Base-by-base conservation (phyloP, 2,888 invertebrate species). In the Marasmarcha lunaedactyla region DNA sequence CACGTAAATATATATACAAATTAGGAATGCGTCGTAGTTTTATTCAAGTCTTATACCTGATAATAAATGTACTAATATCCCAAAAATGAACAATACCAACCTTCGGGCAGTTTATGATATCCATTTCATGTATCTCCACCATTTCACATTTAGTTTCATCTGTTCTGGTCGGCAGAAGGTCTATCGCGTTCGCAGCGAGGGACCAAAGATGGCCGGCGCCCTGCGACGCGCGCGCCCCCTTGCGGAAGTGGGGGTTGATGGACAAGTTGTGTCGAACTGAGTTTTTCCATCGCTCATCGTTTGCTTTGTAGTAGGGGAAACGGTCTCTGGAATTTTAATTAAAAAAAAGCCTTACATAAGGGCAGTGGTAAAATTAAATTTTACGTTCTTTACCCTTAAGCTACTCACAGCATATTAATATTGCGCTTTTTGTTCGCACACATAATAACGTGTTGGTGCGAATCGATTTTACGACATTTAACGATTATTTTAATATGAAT, bases 281-380 rank as follows among this genome's bases (percentile, higher is more conserved):
- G 63, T 95, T 95, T 74, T 95, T 95, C 95, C 95, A 95, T 55
- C 94, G 88, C 63, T 95, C 95, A 54, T 95, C 95, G 59, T 93
- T 92, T 33, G 92, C 91, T 64, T 93, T 93, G 83, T 93, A 95
- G 67, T 89, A 95, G 0, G 94, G 93, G 71, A 93, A 95, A 44
- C 91, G 92, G 59, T 93, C 93, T 2, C 95, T 95, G 77, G 52
- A 84, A 65, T 2, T 27, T 12, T 36, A 14, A 30, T 10, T 10
- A 41, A 20, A 36, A 40, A 14, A n/a, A 35, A n/a, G n/a, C n/a
- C n/a, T 35, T 11, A 6, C 15, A 34, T 30, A 15, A 39, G n/a
- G n/a, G n/a, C n/a, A n/a, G n/a, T n/a, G n/a, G n/a, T n/a, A n/a
- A n/a, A n/a, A n/a, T n/a, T n/a, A n/a, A n/a, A n/a, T n/a, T n/a